Percentiles rank a stretch among this genome's conserved stretches.
Conservation (phyloP, 1,140 invertebrate genomes). For the Druon quercuslanigerum region DNA sequence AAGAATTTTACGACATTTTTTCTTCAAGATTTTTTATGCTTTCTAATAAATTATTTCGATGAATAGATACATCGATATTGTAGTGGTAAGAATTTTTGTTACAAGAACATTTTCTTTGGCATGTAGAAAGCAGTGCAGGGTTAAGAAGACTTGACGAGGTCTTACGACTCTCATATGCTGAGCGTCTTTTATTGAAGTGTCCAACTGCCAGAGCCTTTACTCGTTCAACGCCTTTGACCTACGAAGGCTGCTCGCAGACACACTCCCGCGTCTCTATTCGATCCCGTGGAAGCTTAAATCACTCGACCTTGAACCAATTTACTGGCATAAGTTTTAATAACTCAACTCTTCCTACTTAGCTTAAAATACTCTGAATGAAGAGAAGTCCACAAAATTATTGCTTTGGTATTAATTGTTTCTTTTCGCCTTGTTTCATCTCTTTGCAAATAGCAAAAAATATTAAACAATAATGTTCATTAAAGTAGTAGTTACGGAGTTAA, state of each 20-base stretch:
- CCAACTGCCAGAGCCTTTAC: no score
- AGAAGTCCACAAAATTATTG: no score
- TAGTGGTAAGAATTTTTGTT: background rate
- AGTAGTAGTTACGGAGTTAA: background rate
- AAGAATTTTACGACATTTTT: background rate
- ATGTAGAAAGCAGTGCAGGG: background rate
- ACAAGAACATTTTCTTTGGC: background rate
- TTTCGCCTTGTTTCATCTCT: no score
- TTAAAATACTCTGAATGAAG: no score
- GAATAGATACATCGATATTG: background rate
- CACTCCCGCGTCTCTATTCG: background rate
- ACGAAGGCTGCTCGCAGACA: background rate
- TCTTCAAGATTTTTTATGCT: background rate
- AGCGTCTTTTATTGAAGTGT: background rate
- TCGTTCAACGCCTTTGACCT: background rate
- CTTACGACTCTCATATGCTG: background rate
- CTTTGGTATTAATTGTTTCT: no score
- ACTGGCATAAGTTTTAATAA: background rate
- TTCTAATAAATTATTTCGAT: background rate
- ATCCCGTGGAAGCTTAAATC: constrained; percentile 48
- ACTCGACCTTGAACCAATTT: constrained; percentile 55
- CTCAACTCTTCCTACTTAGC: no score
- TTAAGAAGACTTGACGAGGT: background rate
- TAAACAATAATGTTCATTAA: background rate
- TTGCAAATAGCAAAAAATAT: background rate